Conservation (phyloP, 2,888 invertebrate species). For the Creontiades dilutus region DNA sequence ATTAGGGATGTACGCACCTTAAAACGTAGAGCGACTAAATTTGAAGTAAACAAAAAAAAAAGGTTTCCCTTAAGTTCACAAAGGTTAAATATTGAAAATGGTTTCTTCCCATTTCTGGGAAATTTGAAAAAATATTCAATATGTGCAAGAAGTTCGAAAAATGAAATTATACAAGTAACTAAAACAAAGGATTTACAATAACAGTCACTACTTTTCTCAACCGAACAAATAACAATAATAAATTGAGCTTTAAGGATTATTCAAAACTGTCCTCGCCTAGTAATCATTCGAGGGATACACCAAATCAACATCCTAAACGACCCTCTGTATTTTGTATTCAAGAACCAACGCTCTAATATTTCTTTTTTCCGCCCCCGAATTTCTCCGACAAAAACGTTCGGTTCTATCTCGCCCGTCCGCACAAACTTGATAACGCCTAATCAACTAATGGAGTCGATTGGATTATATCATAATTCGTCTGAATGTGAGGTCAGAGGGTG, state of each 20-base stretch:
- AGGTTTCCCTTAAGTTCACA: too few species aligned
- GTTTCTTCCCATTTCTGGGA: too few species aligned
- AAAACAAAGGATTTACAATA: too few species aligned
- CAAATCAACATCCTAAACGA: neutral
- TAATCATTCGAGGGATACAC: neutral
- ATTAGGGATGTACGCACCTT: too few species aligned
- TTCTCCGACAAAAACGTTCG: neutral
- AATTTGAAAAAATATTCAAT: too few species aligned
- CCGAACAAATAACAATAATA: too few species aligned
- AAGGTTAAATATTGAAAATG: too few species aligned
- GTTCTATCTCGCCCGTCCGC: neutral
- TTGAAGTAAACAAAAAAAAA: too few species aligned
- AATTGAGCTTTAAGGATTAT: neutral
- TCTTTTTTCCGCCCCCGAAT: neutral
- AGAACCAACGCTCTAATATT: neutral
- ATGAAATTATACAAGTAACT: too few species aligned
- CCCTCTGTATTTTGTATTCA: neutral
- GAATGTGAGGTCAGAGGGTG: neutral
- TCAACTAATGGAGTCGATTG: slow-evolving; percentile 28
- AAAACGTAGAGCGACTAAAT: too few species aligned
- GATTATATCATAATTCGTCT: slow-evolving; percentile 39
- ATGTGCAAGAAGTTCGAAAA: too few species aligned
- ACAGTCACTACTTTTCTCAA: too few species aligned
- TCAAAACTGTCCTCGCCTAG: neutral
- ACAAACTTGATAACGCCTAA: slow-evolving; percentile 18